These are phyloP conservation scores for Chelonia mydas DNA, from an alignment of 2,797 vertebrate species.

Conservation along the genomic window DNA sequence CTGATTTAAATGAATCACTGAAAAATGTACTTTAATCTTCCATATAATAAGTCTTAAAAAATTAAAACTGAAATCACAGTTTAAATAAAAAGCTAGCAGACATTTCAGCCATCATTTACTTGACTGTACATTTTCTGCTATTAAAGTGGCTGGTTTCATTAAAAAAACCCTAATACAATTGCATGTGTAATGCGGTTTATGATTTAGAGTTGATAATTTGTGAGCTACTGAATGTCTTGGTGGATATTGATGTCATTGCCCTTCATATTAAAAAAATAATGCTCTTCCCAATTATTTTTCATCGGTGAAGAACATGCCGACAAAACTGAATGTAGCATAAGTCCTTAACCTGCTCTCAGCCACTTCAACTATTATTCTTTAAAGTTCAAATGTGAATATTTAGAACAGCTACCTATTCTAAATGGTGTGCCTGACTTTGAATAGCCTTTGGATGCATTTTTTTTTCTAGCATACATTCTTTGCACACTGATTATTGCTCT, in stretches of 20 bases:
- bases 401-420: not conserved
- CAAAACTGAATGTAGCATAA: not conserved
- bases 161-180: not conserved
- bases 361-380: not conserved
- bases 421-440: not conserved
- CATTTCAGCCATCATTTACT: slow-evolving; percentile 39
- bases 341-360: not conserved
- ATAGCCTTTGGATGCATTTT: not conserved
- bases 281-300: slow-evolving; percentile 37
- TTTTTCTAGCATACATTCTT: not conserved
- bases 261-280: slow-evolving; percentile 21
- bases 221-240: not conserved
- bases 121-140: not conserved
- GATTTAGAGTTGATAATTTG: not conserved
- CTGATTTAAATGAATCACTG: slow-evolving; percentile 75
- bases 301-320: not conserved
- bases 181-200: not conserved
- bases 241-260: not conserved
- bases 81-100: slow-evolving; percentile 50
- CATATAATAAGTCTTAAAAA: slow-evolving; percentile 71
- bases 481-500: not conserved
- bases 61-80: slow-evolving; percentile 72
- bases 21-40: slow-evolving; percentile 73
- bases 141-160: not conserved
- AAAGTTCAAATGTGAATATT: not conserved